These are phyloP conservation scores for Crotalus viridis DNA, from an alignment of 2,113 vertebrate species.

Conservation along the genomic window DNA sequence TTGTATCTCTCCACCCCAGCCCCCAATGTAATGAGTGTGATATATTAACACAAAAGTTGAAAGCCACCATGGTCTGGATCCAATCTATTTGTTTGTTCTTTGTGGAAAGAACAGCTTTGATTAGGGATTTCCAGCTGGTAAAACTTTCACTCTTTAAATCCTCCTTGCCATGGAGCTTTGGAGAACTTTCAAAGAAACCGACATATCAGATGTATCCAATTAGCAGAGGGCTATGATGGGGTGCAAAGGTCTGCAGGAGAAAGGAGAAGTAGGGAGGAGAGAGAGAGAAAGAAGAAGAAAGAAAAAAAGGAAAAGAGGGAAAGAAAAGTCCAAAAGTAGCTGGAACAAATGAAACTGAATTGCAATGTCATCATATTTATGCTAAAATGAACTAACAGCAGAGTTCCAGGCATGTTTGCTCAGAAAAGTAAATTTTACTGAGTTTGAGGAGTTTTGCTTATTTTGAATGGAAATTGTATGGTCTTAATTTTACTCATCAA, in stretches of 20 bases:
- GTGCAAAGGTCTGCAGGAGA: slow-evolving; percentile 19
- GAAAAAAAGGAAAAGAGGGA: too few species aligned
- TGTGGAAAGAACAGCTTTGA: slow-evolving; percentile 53
- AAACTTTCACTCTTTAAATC: slow-evolving; percentile 63
- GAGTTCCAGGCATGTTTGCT: background rate
- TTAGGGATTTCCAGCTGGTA: slow-evolving; percentile 58
- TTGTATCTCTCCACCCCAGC: slow-evolving; percentile 9
- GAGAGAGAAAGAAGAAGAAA: background rate
- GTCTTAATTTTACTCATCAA: background rate
- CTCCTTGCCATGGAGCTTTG: slow-evolving; percentile 54
- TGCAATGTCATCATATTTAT: background rate
- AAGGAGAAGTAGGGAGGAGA: slow-evolving; percentile 5
- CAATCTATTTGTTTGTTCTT: slow-evolving; percentile 42
- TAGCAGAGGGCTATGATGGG: slow-evolving; percentile 52
- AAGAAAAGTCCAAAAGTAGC: background rate
- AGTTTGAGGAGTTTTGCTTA: background rate
- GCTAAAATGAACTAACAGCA: slow-evolving; percentile 1
- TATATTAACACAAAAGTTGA: slow-evolving; percentile 14
- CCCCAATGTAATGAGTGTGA: background rate
- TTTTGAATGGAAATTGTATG: background rate
- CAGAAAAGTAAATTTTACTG: background rate
- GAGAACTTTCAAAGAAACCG: slow-evolving; percentile 54
- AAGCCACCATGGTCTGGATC: slow-evolving; percentile 24
- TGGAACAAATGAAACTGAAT: slow-evolving; percentile 19
- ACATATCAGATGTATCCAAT: slow-evolving; percentile 60